Evolutionary conservation across 35 echinoderm and acorn worm species (phyloP).

Genomic region (Amphiura filiformis): DNA sequence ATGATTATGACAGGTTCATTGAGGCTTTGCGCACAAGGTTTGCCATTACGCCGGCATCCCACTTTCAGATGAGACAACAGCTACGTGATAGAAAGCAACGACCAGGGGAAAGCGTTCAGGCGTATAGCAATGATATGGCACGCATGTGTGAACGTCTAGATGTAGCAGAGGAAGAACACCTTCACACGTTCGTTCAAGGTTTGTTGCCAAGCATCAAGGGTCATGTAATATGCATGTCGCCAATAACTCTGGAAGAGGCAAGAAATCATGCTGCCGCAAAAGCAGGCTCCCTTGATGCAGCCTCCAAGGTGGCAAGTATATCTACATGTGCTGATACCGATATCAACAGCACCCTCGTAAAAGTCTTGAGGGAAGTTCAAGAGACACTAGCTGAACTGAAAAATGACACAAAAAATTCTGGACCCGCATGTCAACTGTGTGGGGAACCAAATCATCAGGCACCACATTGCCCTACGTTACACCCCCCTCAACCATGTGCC

Average conservation of each 20-base stretch:
- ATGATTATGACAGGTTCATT: neutral
- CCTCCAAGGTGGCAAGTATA: neutral
- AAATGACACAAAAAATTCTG: neutral
- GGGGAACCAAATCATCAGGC: neutral
- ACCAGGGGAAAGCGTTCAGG: neutral
- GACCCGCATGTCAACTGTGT: neutral
- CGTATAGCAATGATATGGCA: neutral
- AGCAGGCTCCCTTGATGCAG: neutral
- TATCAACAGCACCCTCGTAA: neutral
- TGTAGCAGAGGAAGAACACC: neutral
- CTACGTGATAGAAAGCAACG: neutral
- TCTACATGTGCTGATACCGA: neutral
- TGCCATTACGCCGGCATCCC: neutral
- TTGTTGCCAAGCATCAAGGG: neutral
- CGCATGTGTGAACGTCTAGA: neutral
- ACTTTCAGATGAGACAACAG: neutral
- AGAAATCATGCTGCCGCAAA: neutral
- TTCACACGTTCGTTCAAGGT: neutral
- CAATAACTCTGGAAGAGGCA: neutral
- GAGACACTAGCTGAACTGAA: neutral
- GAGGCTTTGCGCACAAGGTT: neutral
- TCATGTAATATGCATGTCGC: neutral
- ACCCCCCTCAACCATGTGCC: neutral
- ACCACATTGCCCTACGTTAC: neutral
- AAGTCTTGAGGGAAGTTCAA: neutral